Evolutionary conservation across 2,888 invertebrate genomes (phyloP).

Genomic region (Diloba caeruleocephala): DNA sequence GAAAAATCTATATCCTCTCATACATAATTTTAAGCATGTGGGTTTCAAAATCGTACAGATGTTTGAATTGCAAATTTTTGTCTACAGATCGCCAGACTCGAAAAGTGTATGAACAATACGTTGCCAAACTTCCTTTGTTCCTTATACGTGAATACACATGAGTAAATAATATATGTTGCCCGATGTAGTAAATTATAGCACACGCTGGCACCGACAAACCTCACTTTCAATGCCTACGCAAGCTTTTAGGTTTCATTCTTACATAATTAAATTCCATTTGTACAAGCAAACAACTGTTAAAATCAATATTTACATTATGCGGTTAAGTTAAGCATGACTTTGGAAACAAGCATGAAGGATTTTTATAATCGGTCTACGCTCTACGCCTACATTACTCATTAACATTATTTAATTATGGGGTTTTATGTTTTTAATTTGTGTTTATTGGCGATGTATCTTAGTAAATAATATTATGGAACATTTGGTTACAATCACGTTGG

Average conservation of each 20-base stretch:
- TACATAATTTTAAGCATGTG: conserved; percentile 56
- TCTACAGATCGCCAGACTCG: conserved; percentile 71
- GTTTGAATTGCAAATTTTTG: conserved; percentile 78
- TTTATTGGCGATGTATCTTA: conserved; percentile 3
- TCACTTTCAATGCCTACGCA: conserved; percentile 22
- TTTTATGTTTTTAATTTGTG: conserved; percentile 9
- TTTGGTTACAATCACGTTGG: conserved; percentile 15
- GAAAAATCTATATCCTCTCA: conserved; percentile 4
- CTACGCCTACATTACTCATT: neutral
- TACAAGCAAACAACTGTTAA: conserved; percentile 33
- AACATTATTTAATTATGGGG: conserved; percentile 12
- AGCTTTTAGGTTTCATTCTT: neutral
- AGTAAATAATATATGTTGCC: conserved; percentile 65
- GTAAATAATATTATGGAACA: conserved; percentile 1
- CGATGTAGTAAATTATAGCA: conserved; percentile 50
- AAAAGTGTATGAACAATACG: conserved; percentile 79
- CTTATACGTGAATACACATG: conserved; percentile 64
- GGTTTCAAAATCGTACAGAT: conserved; percentile 65
- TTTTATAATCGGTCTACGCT: conserved; percentile 30
- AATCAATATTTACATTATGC: conserved; percentile 35
- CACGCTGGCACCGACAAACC: conserved; percentile 45
- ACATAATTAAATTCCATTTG: conserved; percentile 4
- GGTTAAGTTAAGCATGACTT: conserved; percentile 38
- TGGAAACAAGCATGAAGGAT: conserved; percentile 49
- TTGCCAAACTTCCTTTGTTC: conserved; percentile 87